phyloP scores from a whole-genome alignment of 2,888 invertebrate species.

The Pammene fasciana region DNA sequence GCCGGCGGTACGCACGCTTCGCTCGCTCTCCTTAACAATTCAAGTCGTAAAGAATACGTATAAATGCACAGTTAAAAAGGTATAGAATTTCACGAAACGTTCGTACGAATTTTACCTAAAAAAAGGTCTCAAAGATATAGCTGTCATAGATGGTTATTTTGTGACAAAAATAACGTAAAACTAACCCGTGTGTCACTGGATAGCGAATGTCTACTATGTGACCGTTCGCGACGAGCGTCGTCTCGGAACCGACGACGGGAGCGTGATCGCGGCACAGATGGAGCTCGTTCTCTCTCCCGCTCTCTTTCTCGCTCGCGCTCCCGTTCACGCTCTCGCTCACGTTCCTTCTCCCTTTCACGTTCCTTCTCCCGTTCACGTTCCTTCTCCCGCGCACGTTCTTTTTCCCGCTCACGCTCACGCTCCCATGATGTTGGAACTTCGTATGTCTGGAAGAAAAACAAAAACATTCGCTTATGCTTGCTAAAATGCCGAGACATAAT shows the following conservation, averaged over 20 bases:
- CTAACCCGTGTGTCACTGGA: slow-evolving; percentile 86
- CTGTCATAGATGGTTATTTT: not conserved
- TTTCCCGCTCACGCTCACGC: slow-evolving; percentile 57
- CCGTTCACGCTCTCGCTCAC: slow-evolving; percentile 67
- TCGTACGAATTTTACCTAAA: too few relatives aligned
- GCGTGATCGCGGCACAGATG: slow-evolving; percentile 64
- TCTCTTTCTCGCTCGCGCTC: slow-evolving; percentile 65
- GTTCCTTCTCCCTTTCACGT: slow-evolving; percentile 54
- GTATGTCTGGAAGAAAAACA: slow-evolving; percentile 67
- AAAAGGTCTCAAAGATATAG: too few relatives aligned
- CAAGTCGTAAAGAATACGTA: too few relatives aligned
- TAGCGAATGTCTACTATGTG: slow-evolving; percentile 86
- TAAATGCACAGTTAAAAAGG: too few relatives aligned
- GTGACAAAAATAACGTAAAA: not conserved
- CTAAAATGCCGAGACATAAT: not conserved
- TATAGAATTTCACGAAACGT: too few relatives aligned
- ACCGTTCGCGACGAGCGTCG: slow-evolving; percentile 80
- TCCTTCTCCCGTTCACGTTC: slow-evolving; percentile 67
- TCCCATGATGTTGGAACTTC: slow-evolving; percentile 64
- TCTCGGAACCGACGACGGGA: slow-evolving; percentile 69
- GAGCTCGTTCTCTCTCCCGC: slow-evolving; percentile 55
- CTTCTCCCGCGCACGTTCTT: slow-evolving; percentile 64
- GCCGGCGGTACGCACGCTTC: slow-evolving; percentile 64
- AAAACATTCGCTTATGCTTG: not conserved
- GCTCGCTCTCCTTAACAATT: slow-evolving; percentile 71